Base-by-base conservation (phyloP, 2,113 vertebrate species). In the Esox niger region DNA sequence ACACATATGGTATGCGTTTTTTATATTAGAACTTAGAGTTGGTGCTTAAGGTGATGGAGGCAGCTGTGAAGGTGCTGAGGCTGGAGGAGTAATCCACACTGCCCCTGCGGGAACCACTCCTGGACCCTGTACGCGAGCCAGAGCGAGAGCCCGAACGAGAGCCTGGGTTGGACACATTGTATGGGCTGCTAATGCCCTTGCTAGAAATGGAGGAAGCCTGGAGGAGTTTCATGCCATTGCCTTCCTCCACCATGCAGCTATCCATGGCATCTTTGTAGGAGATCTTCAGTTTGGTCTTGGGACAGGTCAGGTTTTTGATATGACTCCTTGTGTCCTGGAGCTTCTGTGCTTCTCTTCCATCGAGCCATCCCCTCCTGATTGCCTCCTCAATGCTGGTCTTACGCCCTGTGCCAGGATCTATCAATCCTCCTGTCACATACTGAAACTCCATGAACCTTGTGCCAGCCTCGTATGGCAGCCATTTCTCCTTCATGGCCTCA, bases 231-330 rank as follows among this genome's bases (percentile, higher is more conserved):
- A 99, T 89, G 5, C 95, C 94, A 0, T 95, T 97, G 86, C 91
- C 89, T 43, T 98, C 96, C 79, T 99, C 97, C 72, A 99, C 96
- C 97, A 99, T 98, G 71, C 95, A 98, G 59, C 91, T 90, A 76
- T 94, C 97, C 91, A 99, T 90, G 17, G 98, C 97, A 68, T 99
- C 93, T 82, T 95, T 98, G 83, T 98, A 98, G 31, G 97, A 96
- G 79, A 99, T 96, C 88, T 98, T 99, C 79, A 99, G 90, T 66
- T 99, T 99, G 64, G 98, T 99, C 88, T 99, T 99, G 54, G 98
- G 98, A 73, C 97, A 99, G 35, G 95, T 99, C 75, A 99, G 87
- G 83, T 94, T 94, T 77, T 96, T 99, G 73, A 86, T 85, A 52
- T 97, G 92, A 86, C 76, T 96, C 71, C 81, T 89, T 0, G 88